Evolutionary conservation across 2,888 invertebrate genomes (phyloP).

Genomic region (Scaptomyza caliginosa): DNA sequence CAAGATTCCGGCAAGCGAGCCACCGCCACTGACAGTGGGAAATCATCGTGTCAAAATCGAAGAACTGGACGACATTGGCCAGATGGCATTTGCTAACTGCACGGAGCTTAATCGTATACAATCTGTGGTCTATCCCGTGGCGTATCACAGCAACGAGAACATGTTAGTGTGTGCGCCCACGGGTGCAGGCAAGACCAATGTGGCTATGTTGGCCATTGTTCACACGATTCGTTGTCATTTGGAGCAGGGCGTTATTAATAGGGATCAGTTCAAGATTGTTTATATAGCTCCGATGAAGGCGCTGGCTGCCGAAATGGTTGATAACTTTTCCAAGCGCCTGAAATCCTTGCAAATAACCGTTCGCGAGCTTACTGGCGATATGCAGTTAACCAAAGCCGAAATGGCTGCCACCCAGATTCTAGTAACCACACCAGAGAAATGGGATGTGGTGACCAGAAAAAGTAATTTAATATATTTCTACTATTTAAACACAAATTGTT

Average conservation of each 20-base stretch:
- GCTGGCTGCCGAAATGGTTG: conserved; percentile 98
- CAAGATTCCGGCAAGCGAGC: conserved; percentile 89
- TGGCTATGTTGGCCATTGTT: conserved; percentile 96
- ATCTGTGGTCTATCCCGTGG: conserved; percentile 96
- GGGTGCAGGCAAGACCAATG: conserved; percentile 99
- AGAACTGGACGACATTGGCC: conserved; percentile 89
- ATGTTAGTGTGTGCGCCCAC: conserved; percentile 99
- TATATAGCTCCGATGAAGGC: conserved; percentile 99
- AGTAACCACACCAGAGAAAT: conserved; percentile 99
- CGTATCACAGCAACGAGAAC: conserved; percentile 98
- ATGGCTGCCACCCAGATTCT: conserved; percentile 98
- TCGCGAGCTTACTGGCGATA: conserved; percentile 98
- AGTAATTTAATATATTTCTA: conserved; percentile 79
- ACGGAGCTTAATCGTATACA: conserved; percentile 96
- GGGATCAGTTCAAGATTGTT: conserved; percentile 98
- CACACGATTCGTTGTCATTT: conserved; percentile 95
- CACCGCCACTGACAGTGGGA: conserved; percentile 86
- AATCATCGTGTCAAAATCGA: conserved; percentile 87
- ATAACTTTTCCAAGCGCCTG: conserved; percentile 94
- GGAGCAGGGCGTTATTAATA: conserved; percentile 91
- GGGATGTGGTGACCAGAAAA: conserved; percentile 99
- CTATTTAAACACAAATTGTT: too few species aligned
- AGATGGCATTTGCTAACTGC: conserved; percentile 94
- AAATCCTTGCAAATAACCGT: conserved; percentile 91
- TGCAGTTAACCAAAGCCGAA: conserved; percentile 97